A percentile compares a stretch with the other conserved stretches of the same genome.
These are phyloP conservation scores for Darevskia mixta DNA, from an alignment of 2,797 vertebrate species.

Conservation along the genomic window DNA sequence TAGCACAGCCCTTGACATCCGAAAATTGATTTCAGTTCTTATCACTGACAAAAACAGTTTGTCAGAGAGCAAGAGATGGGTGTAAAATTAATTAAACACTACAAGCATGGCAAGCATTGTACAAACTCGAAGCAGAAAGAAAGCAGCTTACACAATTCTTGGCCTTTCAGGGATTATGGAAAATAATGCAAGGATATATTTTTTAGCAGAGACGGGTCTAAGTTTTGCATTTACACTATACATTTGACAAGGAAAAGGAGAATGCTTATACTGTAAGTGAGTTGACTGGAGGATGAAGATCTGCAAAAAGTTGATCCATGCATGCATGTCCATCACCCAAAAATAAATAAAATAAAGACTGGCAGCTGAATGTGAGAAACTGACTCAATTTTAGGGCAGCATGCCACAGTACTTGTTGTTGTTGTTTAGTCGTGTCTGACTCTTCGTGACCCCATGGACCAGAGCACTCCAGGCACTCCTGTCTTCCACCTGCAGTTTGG, in stretches of 20 bases:
- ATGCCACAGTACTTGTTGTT: no score
- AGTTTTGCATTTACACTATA: not conserved
- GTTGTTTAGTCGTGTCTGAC: no score
- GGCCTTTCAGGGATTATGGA: not conserved
- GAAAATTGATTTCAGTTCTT: constrained; percentile 15
- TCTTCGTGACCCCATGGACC: no score
- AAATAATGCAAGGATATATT: not conserved
- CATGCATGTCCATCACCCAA: not conserved
- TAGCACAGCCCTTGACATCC: not conserved
- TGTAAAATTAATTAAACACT: constrained; percentile 27
- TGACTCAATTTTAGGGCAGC: no score
- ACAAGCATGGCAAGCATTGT: constrained; percentile 6
- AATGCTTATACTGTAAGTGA: not conserved
- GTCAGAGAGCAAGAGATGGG: not conserved
- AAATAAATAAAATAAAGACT: no score
- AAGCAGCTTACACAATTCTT: not conserved
- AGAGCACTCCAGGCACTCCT: no score
- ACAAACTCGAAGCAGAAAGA: not conserved
- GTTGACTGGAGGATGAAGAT: not conserved
- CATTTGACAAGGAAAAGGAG: not conserved
- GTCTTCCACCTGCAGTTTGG: no score
- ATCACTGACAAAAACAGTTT: constrained; percentile 16
- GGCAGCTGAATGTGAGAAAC: no score
- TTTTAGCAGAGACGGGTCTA: not conserved
- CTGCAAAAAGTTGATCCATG: not conserved